Conservation (phyloP, 2,797 vertebrate species). For the Halcyon badia region DNA sequence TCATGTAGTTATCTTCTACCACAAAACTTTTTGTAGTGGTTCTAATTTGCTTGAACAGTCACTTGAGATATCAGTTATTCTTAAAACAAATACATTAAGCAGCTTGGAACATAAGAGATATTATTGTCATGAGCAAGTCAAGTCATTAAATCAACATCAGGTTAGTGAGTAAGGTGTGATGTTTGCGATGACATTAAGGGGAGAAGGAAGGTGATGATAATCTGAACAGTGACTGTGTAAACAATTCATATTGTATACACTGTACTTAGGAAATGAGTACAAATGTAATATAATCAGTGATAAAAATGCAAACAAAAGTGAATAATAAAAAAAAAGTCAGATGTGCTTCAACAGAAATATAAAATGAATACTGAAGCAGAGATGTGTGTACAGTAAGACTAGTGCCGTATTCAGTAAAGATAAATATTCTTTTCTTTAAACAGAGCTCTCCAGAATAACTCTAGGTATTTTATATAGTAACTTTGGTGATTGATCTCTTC, state of each 20-base stretch:
- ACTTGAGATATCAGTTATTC: background rate
- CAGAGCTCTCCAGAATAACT: background rate
- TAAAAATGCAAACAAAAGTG: slow-evolving; percentile 11
- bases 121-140: background rate
- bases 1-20: background rate
- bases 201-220: slow-evolving; percentile 9
- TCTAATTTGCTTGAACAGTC: background rate
- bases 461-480: slow-evolving; percentile 22
- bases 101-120: background rate
- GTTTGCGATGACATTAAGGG: background rate
- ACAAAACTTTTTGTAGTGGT: background rate
- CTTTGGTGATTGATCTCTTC: background rate
- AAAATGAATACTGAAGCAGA: slow-evolving; percentile 4
- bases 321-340: background rate
- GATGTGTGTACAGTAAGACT: background rate
- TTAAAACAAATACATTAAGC: slow-evolving; percentile 5
- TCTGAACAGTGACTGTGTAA: background rate
- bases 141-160: slow-evolving; percentile 32
- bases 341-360: background rate
- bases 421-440: slow-evolving; percentile 50
- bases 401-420: slow-evolving; percentile 1
- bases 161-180: background rate
- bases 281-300: background rate
- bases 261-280: background rate
- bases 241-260: background rate